These are phyloP conservation scores for Shinisaurus crocodilurus DNA, from an alignment of 2,113 vertebrate species.

Conservation along the genomic window DNA sequence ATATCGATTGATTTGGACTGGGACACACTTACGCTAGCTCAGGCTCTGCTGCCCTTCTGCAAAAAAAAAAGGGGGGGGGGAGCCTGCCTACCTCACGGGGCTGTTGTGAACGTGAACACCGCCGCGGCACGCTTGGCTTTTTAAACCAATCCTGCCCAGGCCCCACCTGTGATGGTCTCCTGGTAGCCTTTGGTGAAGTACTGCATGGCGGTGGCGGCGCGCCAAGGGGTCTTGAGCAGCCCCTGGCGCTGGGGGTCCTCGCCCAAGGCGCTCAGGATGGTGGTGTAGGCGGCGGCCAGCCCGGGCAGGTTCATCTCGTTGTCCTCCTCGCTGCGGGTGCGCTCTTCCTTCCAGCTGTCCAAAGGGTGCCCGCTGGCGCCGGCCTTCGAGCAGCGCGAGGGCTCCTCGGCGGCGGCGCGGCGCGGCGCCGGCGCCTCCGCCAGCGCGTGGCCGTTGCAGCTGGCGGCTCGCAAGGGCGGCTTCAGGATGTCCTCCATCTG, in stretches of 20 bases:
- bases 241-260: slow-evolving; percentile 95
- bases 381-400: neutral
- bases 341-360: slow-evolving; percentile 85
- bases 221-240: slow-evolving; percentile 94
- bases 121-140: too few species aligned
- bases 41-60: too few species aligned
- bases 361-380: neutral
- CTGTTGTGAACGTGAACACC: neutral
- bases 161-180: slow-evolving; percentile 91
- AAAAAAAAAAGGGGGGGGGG: too few species aligned
- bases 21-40: too few species aligned
- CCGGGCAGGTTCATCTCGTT: slow-evolving; percentile 84
- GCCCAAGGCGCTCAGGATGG: slow-evolving; percentile 91
- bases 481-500: slow-evolving; percentile 64
- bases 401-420: neutral
- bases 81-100: neutral
- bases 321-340: slow-evolving; percentile 78
- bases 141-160: too few species aligned
- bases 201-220: slow-evolving; percentile 97
- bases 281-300: slow-evolving; percentile 89
- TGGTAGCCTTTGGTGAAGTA: slow-evolving; percentile 99
- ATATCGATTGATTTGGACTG: too few species aligned
- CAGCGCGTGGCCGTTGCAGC: slow-evolving; percentile 78
- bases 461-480: slow-evolving; percentile 34
- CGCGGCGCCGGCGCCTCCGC: slow-evolving; percentile 49